Base-by-base conservation (phyloP, 2,888 invertebrate species). In the Cerastoderma edule region DNA sequence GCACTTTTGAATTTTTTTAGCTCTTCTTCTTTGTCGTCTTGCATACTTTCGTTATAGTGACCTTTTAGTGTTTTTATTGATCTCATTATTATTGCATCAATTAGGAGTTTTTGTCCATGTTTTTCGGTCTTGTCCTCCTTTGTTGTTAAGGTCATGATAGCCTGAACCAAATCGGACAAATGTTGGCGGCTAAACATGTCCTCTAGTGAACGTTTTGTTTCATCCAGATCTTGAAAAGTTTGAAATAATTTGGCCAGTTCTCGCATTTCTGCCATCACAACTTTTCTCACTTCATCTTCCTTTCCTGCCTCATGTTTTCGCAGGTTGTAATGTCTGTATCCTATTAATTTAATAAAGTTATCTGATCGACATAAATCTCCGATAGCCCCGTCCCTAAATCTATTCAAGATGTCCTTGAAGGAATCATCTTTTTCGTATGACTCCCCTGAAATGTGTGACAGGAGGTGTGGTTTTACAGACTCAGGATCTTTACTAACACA, bases 301-400 rank as follows among this genome's bases (percentile, higher is more conserved):
- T 60, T 60, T 4, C 33, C 33, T 33, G 30, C 60, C 32, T 60
- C 60, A 32, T 60, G 60, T 6, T 33, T 5, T 27, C 60, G 60
- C 33, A 32, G 19, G n/a, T 60, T 60, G 22, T 30, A 60, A 60
- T 60, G 60, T 22, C 28, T 60, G 33, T 60, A 60, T 3, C 60
- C 60, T 33, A 60, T 60, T n/a, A 33, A 6, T 24, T 54, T 8
- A 39, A 13, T 39, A 13, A 13, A 13, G 8, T 39, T 39, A 16
- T 76, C 35, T 19, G 56, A 53, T 27, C 72, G 16, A 28, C 63
- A 67, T n/a, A 76, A 35, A 48, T 71, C 35, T 39, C 67, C 72
- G 19, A 72, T 53, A 56, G 72, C 67, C n/a, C 65, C 67, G n/a
- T 76, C 64, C 22, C 67, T 33, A 16, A 39, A 39, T 39, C 39